Evolutionary conservation across 2,888 invertebrate species (phyloP).

Genomic region (Digitonthophagus gazella): DNA sequence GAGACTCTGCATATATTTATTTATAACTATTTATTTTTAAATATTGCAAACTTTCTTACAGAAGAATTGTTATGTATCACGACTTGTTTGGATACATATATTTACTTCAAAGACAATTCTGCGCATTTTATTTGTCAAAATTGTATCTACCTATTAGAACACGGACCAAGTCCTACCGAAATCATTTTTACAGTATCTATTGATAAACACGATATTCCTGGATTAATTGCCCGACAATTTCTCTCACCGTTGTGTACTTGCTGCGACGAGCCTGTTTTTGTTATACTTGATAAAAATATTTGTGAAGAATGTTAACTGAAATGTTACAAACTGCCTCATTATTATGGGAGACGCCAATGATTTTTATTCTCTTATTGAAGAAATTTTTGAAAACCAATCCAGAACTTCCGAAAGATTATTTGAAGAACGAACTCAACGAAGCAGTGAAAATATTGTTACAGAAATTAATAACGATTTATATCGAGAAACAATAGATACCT

Average conservation of each 20-base stretch:
- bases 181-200: too few species aligned
- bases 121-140: too few species aligned
- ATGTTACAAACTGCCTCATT: background rate
- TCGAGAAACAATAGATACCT: background rate
- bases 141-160: too few species aligned
- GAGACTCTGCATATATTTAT: too few species aligned
- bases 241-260: background rate
- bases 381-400: constrained; percentile 3
- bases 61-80: too few species aligned
- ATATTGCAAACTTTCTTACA: too few species aligned
- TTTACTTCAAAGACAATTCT: too few species aligned
- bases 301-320: background rate
- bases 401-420: background rate
- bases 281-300: background rate
- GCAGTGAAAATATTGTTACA: background rate
- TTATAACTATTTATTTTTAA: too few species aligned
- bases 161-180: too few species aligned
- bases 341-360: constrained; percentile 3
- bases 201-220: too few species aligned
- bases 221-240: too few species aligned
- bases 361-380: background rate
- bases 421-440: background rate
- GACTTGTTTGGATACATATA: too few species aligned
- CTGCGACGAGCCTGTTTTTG: background rate
- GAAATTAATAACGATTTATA: background rate